Percentiles rank a stretch among this genome's conserved stretches.
phyloP scores from a whole-genome alignment of 1,140 invertebrate species.

The Brachionus angularis region DNA sequence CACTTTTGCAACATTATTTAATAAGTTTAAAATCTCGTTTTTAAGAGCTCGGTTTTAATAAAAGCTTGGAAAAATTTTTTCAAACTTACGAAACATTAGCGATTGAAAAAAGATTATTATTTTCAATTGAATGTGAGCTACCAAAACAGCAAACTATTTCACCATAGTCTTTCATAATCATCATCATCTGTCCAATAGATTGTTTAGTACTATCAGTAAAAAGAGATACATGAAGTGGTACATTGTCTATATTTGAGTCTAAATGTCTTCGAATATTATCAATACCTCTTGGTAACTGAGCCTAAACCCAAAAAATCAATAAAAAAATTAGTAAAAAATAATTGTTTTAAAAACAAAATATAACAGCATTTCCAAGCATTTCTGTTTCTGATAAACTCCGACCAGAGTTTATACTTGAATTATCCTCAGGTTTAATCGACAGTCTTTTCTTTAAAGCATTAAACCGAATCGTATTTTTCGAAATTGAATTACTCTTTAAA shows the following conservation, averaged over 20 bases:
- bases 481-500: background rate
- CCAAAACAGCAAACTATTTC: conserved; percentile 86
- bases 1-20: background rate
- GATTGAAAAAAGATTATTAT: conserved; percentile 84
- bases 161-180: conserved; percentile 91
- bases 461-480: background rate
- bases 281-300: conserved; percentile 88
- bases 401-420: conserved; percentile 7
- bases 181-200: conserved; percentile 77
- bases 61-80: background rate
- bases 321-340: background rate
- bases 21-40: background rate
- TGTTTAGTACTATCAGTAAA: conserved; percentile 90
- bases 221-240: conserved; percentile 86
- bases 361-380: conserved; percentile 41
- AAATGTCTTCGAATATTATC: conserved; percentile 93
- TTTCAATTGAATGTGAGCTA: conserved; percentile 74
- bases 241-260: conserved; percentile 83
- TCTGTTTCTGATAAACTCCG: conserved; percentile 15
- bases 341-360: background rate
- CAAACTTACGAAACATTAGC: conserved; percentile 76
- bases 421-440: background rate
- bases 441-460: background rate
- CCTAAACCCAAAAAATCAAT: conserved; percentile 47
- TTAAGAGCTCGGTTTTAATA: background rate